phyloP scores from a whole-genome alignment of 2,888 invertebrate genomes.

The Epistrophe eligans region DNA sequence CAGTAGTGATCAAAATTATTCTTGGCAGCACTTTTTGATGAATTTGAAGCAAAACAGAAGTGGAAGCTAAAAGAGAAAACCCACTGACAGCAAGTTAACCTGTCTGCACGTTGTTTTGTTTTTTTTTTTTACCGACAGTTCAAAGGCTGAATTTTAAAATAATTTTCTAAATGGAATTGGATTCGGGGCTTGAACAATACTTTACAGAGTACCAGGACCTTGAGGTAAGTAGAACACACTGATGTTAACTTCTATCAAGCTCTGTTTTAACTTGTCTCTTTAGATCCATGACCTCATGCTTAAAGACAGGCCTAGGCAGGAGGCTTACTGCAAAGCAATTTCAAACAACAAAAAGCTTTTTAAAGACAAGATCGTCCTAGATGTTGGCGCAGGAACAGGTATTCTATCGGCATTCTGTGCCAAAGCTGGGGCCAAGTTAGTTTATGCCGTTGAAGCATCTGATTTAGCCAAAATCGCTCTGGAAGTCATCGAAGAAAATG shows the following conservation, averaged over 20 bases:
- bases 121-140: background rate
- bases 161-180: slow-evolving; percentile 35
- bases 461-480: slow-evolving; percentile 87
- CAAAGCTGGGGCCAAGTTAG: slow-evolving; percentile 93
- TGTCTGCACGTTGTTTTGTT: slow-evolving; percentile 20
- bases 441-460: slow-evolving; percentile 94
- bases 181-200: slow-evolving; percentile 84
- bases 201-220: slow-evolving; percentile 90
- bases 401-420: slow-evolving; percentile 96
- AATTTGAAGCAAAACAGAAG: too few relatives aligned
- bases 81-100: slow-evolving; percentile 11
- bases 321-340: slow-evolving; percentile 93
- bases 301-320: slow-evolving; percentile 90
- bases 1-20: too few relatives aligned
- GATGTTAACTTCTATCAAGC: slow-evolving; percentile 62
- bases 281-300: slow-evolving; percentile 93
- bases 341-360: slow-evolving; percentile 87
- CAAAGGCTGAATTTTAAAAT: background rate
- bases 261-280: background rate
- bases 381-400: slow-evolving; percentile 94
- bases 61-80: background rate
- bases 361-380: slow-evolving; percentile 91
- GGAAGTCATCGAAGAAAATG: slow-evolving; percentile 89
- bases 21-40: too few relatives aligned
- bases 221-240: slow-evolving; percentile 86